A percentile compares a stretch with the other conserved stretches of the same genome.
Evolutionary conservation across 2,113 vertebrate genomes (phyloP).

Genomic region (Actenoides lindsayi): DNA sequence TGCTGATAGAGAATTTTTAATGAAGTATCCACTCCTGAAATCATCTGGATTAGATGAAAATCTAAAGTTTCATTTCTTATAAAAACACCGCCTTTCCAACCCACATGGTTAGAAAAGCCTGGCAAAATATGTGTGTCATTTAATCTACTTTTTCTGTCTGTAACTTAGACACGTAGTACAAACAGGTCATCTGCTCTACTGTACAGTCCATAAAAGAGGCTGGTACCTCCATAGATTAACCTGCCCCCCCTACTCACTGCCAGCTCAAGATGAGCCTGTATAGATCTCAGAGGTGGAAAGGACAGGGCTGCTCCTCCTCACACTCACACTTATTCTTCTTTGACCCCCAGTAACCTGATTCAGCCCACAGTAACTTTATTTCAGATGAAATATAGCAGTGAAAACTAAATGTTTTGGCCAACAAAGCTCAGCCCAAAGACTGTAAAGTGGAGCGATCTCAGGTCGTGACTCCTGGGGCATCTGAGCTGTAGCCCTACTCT

Average conservation of each 20-base stretch:
- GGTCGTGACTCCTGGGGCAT: too few relatives aligned
- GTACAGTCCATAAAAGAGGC: background rate
- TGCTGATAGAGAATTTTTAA: background rate
- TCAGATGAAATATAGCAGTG: background rate
- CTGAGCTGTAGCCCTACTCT: background rate
- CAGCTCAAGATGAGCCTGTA: background rate
- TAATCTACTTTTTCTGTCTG: background rate
- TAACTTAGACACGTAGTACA: background rate
- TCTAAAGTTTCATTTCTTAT: background rate
- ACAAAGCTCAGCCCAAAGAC: background rate
- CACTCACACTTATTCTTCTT: fast-evolving
- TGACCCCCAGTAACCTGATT: background rate
- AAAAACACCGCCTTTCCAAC: background rate
- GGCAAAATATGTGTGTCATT: background rate
- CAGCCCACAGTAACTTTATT: background rate
- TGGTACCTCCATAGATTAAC: background rate
- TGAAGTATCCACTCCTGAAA: background rate
- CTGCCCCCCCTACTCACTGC: background rate
- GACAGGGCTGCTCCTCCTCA: background rate
- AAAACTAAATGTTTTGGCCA: background rate
- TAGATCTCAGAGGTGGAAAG: background rate
- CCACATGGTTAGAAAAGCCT: background rate
- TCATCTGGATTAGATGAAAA: conserved; percentile 15
- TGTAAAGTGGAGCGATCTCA: background rate
- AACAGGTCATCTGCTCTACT: background rate